Base-by-base conservation (phyloP, 2,797 vertebrate genomes). In the Sebastes alutus region DNA sequence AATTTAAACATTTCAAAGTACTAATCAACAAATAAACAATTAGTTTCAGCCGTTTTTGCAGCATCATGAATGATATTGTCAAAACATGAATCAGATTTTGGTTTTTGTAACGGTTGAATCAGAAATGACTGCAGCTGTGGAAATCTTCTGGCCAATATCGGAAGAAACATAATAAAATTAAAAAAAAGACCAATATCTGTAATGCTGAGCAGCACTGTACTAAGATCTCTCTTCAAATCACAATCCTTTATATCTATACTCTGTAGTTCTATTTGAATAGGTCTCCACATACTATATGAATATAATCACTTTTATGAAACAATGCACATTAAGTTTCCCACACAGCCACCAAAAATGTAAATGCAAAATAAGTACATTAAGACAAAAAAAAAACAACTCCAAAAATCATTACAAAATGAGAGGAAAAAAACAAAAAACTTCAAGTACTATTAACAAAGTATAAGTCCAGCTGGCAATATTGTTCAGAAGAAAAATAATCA, bases 371-470 rank as follows among this genome's bases (percentile, higher is more conserved):
- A 88, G 76, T 64, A 90, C 82, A 84, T 83, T 75, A 93, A 93
- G 85, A 91, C 75, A 77, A 85, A 72, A 88, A 77, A 85, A 72
- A 88, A 82, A 7, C 5, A 75, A 88, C 61, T 71, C 72, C 63
- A 81, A 87, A 49, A 92, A 87, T 95, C 94, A 90, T 91, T 96
- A 96, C 94, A 96, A 95, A 92, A 96, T 91, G 93, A 92, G 82
- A 78, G n/a, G 25, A 77, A 94, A 93, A 94, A 94, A 94, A 96
- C 96, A 14, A 94, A 95, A 96, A 97, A 95, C 91, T 98, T 99
- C 98, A 99, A 99, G 98, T 98, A 98, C 97, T 98, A 97, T 97
- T 81, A 95, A 98, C 96, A 97, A 92, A 94, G 76, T 66, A 78
- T 96, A 96, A 96, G 96, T 97, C 96, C 95, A 93, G 96, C 96